Base-by-base conservation (phyloP, 2,113 vertebrate genomes). In the Drymodes brunneopygia region DNA sequence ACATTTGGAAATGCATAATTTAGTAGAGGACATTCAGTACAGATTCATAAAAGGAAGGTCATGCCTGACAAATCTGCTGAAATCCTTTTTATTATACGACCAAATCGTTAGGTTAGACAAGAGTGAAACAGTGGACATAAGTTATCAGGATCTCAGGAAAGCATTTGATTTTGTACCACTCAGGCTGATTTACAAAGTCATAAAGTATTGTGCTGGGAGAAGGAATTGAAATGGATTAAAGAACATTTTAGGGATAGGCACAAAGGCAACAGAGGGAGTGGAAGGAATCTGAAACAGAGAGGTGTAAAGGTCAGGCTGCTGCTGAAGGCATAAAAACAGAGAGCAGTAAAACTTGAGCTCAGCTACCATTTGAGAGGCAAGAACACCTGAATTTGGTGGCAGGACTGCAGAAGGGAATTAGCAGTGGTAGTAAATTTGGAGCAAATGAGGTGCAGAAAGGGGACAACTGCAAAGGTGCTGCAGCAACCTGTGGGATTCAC, bases 21-120 rank as follows among this genome's bases (percentile, higher is more conserved):
- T 97, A 97, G 94, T 81, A 97, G 96, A 96, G 95, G 97, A 95
- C 97, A 96, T 85, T 88, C 92, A 84, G 97, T 94, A 95, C 79
- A 42, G 94, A 93, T 97, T 95, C 97, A 96, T 97, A 97, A 97
- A 97, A 96, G 94, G 95, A 97, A 97, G 97, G 97, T 97, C 97
- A 97, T 50, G 94, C 86, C 95, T 96, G 96, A 97, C 96, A 97
- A 97, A 97, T 97, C 95, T 96, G 95, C 97, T 97, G 97, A 97
- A 97, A 97, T 92, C 90, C 95, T 91, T 94, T 97, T 96, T 97
- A 97, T 97, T 97, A 96, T 96, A 97, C 25, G 94, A 97, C 81
- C 92, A 86, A 96, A 95, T 97, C 93, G 84, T 97, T 97, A 97
- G 95, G 95, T 96, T 95, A 96, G 95, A 96, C 90, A 88, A 92